Percentiles rank a stretch among this genome's conserved stretches.
Conservation (phyloP, 2,113 vertebrate species). For the Elephas maximus region DNA sequence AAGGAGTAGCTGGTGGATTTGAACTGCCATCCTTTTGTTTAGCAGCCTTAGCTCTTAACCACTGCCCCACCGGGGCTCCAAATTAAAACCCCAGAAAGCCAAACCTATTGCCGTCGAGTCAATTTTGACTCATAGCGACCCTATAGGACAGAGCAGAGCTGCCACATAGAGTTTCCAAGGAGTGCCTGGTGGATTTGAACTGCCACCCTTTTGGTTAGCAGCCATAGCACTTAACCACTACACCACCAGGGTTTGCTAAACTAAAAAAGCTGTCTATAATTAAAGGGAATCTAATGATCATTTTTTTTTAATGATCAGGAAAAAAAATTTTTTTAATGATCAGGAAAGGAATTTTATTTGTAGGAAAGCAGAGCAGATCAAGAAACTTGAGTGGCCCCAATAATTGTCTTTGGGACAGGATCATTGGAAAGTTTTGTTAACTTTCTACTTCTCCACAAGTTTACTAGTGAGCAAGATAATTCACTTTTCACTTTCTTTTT, state of each 20-base stretch:
- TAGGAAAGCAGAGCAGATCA: constrained; percentile 41
- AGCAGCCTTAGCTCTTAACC: no score
- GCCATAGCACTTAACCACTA: no score
- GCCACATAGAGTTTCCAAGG: no score
- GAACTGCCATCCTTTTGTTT: no score
- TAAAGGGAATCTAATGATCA: constrained; percentile 12
- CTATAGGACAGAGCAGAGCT: no score
- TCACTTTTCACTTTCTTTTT: constrained; percentile 45
- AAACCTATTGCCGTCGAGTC: no score
- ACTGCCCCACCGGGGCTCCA: no score
- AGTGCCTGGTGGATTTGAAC: no score
- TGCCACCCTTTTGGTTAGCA: no score
- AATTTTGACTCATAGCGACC: no score
- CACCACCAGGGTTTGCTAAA: not conserved
- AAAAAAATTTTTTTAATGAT: not conserved
- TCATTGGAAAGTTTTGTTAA: not conserved
- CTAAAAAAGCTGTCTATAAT: constrained; percentile 45
- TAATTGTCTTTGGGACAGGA: constrained; percentile 18
- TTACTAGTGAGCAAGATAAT: not conserved
- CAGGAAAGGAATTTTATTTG: constrained; percentile 29
- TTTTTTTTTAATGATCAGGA: constrained; percentile 1
- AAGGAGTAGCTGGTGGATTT: no score
- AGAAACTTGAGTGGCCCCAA: constrained; percentile 11
- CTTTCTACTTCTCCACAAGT: constrained; percentile 30
- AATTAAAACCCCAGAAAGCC: not conserved